Conservation (phyloP, 2,797 vertebrate genomes). For the Somateria mollissima region DNA sequence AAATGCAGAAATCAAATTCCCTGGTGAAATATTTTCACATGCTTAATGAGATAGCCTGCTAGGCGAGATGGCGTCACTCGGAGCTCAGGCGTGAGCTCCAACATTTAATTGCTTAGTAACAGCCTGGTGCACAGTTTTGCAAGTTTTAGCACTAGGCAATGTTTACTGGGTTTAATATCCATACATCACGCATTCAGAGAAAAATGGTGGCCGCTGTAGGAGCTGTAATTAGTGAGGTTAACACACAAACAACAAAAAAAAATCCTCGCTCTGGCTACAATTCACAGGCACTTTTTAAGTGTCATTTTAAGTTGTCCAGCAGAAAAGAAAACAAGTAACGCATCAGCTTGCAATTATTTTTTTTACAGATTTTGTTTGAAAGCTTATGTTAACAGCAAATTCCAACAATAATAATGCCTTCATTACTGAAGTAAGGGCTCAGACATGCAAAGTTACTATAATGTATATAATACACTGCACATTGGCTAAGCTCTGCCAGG, state of each 20-base stretch:
- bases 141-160: neutral
- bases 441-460: rapidly evolving
- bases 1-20: neutral
- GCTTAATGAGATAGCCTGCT: neutral
- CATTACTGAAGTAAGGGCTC: neutral
- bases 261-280: neutral
- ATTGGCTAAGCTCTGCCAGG: neutral
- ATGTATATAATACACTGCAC: rapidly evolving
- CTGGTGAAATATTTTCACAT: neutral
- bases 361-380: neutral
- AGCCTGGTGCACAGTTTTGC: neutral
- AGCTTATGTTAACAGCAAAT: neutral
- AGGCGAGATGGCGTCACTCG: neutral
- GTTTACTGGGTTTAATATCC: neutral
- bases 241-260: neutral
- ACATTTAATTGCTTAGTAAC: neutral
- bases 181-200: neutral
- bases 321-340: neutral
- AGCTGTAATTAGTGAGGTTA: neutral
- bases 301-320: neutral
- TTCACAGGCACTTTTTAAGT: neutral
- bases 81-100: neutral
- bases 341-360: neutral
- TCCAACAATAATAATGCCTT: neutral
- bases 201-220: neutral